These are phyloP conservation scores for Pantherophis vulpinus DNA, from an alignment of 2,797 vertebrate genomes.

Conservation along the genomic window DNA sequence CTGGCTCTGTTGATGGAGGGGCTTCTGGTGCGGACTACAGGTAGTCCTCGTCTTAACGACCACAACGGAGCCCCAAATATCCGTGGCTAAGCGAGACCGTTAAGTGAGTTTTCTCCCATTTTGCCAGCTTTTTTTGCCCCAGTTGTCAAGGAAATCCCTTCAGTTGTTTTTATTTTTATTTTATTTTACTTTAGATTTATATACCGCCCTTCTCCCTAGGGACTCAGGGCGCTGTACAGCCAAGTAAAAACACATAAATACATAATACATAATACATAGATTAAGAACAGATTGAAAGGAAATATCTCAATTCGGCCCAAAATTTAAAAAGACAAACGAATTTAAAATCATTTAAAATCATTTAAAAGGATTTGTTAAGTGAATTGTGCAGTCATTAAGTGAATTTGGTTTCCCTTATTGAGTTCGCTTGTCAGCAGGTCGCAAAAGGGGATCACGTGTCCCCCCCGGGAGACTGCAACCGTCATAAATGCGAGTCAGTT, in stretches of 20 bases:
- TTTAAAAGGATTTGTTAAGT: neutral
- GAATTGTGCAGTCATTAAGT: neutral
- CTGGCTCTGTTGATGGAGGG: neutral
- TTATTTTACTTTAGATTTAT: too few relatives aligned
- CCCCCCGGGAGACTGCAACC: neutral
- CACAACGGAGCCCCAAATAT: neutral
- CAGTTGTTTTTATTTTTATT: too few relatives aligned
- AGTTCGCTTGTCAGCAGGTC: neutral
- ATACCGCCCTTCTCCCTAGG: too few relatives aligned
- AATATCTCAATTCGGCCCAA: too few relatives aligned
- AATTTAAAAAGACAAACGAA: too few relatives aligned
- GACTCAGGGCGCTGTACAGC: too few relatives aligned
- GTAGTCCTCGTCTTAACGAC: neutral
- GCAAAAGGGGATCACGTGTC: neutral
- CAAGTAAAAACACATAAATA: too few relatives aligned
- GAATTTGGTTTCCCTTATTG: neutral
- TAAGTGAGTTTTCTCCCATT: neutral
- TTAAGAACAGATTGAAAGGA: too few relatives aligned
- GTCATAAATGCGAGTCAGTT: neutral
- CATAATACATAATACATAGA: too few relatives aligned
- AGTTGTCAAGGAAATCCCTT: too few relatives aligned
- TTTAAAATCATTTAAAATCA: too few relatives aligned
- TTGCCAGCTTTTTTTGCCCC: too few relatives aligned
- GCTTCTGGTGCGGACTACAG: neutral
- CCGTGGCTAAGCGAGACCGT: neutral